A percentile compares a stretch with the other conserved stretches of the same genome.
Conservation (phyloP, 2,113 vertebrate genomes). For the Leucopternis melanops region DNA sequence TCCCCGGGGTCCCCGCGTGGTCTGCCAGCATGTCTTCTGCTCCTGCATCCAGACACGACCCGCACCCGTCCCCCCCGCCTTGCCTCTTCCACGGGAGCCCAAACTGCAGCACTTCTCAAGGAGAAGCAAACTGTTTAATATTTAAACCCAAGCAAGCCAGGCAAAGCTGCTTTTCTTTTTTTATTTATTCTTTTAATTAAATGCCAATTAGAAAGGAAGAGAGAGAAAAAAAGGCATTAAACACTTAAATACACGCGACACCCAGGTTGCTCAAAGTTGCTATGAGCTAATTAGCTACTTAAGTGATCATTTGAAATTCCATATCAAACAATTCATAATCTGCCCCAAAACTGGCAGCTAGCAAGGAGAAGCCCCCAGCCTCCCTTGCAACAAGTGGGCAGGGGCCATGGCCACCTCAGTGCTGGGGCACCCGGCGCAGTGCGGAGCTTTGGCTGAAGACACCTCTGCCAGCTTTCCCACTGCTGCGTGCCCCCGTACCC, state of each 20-base stretch:
- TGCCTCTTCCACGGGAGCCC: neutral
- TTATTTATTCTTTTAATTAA: slow-evolving; percentile 71
- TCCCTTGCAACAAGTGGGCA: neutral
- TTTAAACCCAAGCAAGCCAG: slow-evolving; percentile 33
- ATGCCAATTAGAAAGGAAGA: slow-evolving; percentile 59
- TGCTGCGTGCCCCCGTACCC: neutral
- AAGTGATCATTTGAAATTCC: slow-evolving; percentile 50
- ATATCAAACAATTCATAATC: slow-evolving; percentile 42
- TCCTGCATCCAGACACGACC: neutral
- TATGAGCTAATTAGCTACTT: slow-evolving; percentile 49
- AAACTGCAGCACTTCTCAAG: neutral
- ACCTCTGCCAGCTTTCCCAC: neutral
- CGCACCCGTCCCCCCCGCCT: neutral
- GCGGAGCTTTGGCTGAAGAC: neutral
- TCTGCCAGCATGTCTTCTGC: neutral
- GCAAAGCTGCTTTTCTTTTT: slow-evolving; percentile 51
- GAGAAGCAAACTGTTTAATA: neutral
- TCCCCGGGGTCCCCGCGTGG: fast-evolving
- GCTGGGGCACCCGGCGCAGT: neutral
- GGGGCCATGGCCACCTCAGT: too few species aligned
- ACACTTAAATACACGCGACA: slow-evolving; percentile 56
- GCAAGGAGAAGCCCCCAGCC: neutral
- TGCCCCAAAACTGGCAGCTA: neutral
- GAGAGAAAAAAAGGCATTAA: slow-evolving; percentile 36
- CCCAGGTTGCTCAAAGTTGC: slow-evolving; percentile 40